Percentiles rank a stretch among this genome's conserved stretches.
Evolutionary conservation across 2,113 vertebrate species (phyloP).

Genomic region (Microtus richardsoni): DNA sequence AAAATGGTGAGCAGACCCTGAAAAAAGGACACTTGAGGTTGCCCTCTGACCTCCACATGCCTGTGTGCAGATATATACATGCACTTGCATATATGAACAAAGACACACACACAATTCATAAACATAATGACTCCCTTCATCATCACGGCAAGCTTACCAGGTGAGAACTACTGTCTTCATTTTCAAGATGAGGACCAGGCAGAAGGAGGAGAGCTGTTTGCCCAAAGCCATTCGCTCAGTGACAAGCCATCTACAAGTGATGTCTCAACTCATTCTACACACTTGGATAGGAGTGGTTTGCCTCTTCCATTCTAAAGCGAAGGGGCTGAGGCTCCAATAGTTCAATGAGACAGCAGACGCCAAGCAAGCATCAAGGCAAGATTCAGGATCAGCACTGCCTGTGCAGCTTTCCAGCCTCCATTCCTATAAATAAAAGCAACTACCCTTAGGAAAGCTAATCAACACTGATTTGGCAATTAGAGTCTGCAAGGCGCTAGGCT

Average conservation of each 20-base stretch:
- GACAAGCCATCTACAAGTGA: background rate
- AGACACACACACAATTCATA: background rate
- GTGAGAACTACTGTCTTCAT: background rate
- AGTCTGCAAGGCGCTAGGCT: background rate
- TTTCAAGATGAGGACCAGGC: background rate
- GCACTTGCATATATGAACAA: no score
- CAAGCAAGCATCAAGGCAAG: background rate
- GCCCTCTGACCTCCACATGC: background rate
- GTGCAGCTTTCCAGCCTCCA: background rate
- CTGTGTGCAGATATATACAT: no score
- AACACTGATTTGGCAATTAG: background rate
- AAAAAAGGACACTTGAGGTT: background rate
- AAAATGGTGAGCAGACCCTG: background rate
- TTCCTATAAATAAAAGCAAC: constrained; percentile 3
- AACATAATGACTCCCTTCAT: background rate
- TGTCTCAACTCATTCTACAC: background rate
- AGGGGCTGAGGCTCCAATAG: background rate
- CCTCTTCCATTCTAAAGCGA: background rate
- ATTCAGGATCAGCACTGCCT: background rate
- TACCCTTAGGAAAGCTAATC: background rate
- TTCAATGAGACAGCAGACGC: background rate
- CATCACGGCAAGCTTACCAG: background rate
- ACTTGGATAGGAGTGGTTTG: background rate
- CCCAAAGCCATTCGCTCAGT: background rate
- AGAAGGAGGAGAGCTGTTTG: background rate